Base-by-base conservation (phyloP, 1,140 invertebrate species). In the Meteorus sp. region DNA sequence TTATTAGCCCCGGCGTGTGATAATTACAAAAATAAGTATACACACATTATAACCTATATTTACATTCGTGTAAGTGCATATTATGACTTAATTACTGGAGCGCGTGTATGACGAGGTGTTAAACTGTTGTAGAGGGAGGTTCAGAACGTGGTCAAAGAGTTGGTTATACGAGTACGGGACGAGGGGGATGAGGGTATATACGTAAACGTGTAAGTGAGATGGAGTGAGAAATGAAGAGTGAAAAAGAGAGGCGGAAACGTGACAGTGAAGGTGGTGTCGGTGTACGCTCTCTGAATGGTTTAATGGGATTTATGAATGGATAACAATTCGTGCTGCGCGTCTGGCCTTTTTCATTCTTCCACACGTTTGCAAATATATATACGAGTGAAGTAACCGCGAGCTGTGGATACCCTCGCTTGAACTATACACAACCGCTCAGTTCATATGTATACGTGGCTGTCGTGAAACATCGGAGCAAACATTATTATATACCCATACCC, bases 291-390 rank as follows among this genome's bases (percentile, higher is more conserved):
- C 55, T 63, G 57, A 66, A 65, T 64, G 62, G 67, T 69, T 70
- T 72, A 73, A 73, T 68, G 63, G 69, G 64, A 69, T 70, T 70
- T 72, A 70, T 73, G 71, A 73, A 73, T 73, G 71, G 65, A 66
- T 66, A 72, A 72, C 68, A 54, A 67, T 59, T 66, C 56, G 60
- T n/a, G n/a, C n/a, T n/a, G n/a, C n/a, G n/a, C n/a, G 53, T 63
- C 25, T 48, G 45, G 50, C 53, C 56, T 69, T 72, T 70, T 69
- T 67, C 56, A 48, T 50, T 60, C 59, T 56, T 47, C 45, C 55
- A 53, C 48, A 22, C 48, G 37, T 54, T 9, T 23, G 31, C 9
- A 4, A 15, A 22, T 35, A 11, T 22, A 35, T 13, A 23, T 47
- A 45, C 41, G 22, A 33, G 35, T 51, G 29, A 6, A 19, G 23